Conservation (phyloP, 2,797 vertebrate genomes). For the Xenops minutus region DNA sequence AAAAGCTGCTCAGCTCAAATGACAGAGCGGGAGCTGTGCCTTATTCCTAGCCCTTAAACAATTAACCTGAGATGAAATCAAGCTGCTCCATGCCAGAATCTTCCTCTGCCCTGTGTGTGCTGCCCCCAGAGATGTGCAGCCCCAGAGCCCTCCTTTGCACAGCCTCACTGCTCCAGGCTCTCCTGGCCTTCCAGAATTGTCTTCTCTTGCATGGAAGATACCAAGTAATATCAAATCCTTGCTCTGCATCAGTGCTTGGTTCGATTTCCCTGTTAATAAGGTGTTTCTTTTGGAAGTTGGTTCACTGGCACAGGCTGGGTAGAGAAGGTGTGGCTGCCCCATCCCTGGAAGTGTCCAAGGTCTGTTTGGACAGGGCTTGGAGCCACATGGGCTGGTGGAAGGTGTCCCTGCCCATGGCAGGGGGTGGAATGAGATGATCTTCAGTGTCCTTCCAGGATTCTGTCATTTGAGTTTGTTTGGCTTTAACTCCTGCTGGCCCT, state of each 20-base stretch:
- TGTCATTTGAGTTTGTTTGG: background rate
- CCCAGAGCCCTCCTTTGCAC: background rate
- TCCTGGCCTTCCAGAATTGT: background rate
- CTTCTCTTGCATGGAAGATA: background rate
- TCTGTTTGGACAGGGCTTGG: background rate
- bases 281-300: background rate
- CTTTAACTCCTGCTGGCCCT: background rate
- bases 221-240: background rate
- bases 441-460: background rate
- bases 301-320: background rate
- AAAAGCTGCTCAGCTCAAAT: conserved; percentile 28
- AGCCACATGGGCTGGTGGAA: accelerated
- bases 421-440: accelerated
- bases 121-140: background rate
- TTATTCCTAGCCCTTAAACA: conserved; percentile 6
- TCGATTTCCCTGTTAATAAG: background rate
- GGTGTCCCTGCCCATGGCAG: background rate
- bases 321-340: background rate
- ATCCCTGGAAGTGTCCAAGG: background rate
- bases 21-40: background rate
- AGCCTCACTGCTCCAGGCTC: background rate
- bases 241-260: background rate
- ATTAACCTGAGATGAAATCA: conserved; percentile 15
- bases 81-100: background rate
- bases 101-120: background rate